A percentile compares a stretch with the other conserved stretches of the same genome.
Conservation (phyloP, 2,797 vertebrate species). For the Macroramphosus scolopax region DNA sequence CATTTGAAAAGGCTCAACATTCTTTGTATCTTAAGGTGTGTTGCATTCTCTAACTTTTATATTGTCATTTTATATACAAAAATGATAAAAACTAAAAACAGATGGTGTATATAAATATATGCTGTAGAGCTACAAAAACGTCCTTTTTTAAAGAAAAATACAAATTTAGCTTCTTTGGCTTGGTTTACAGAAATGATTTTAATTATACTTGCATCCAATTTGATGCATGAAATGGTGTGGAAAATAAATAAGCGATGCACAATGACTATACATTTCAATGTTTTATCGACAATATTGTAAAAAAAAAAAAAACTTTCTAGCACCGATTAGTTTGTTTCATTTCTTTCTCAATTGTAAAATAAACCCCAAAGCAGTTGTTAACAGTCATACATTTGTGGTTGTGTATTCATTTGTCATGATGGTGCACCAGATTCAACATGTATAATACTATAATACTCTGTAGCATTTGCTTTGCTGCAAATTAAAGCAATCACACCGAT, state of each 20-base stretch:
- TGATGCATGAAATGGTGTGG: conserved; percentile 96
- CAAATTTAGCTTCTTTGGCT: conserved; percentile 97
- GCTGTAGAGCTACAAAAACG: conserved; percentile 95
- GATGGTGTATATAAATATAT: conserved; percentile 91
- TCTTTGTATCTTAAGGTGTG: conserved; percentile 98
- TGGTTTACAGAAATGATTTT: conserved; percentile 98
- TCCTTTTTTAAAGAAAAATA: conserved; percentile 84
- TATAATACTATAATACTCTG: conserved; percentile 32
- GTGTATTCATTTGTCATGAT: conserved; percentile 78
- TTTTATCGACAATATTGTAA: conserved; percentile 97
- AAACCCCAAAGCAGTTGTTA: conserved; percentile 98
- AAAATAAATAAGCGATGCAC: conserved; percentile 94
- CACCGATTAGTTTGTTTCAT: conserved; percentile 90
- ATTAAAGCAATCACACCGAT: conserved; percentile 45
- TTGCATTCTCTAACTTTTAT: conserved; percentile 96
- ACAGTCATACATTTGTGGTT: conserved; percentile 82
- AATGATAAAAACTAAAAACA: conserved; percentile 83
- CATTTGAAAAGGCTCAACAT: conserved; percentile 93
- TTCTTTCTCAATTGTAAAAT: conserved; percentile 97
- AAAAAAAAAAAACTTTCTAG: conserved; percentile 88
- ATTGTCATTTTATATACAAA: conserved; percentile 99
- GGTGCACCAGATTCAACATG: conserved; percentile 40
- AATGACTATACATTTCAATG: conserved; percentile 99
- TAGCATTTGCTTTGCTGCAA: conserved; percentile 38
- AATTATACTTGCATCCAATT: conserved; percentile 94